Percentiles rank a stretch among this genome's conserved stretches.
Conservation (phyloP, 2,113 vertebrate genomes). For the Aythya baeri region DNA sequence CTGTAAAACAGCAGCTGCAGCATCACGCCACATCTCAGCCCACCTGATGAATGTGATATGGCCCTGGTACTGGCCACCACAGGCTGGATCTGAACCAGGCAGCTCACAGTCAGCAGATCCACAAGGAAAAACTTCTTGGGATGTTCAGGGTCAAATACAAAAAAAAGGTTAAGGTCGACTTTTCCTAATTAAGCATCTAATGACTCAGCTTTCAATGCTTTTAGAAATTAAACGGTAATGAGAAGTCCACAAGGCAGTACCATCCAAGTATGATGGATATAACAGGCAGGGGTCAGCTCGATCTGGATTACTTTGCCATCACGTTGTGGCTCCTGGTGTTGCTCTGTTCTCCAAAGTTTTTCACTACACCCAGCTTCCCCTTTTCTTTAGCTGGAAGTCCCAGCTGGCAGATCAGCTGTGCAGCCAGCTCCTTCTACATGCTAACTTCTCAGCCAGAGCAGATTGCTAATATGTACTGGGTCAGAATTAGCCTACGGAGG, state of each 20-base stretch:
- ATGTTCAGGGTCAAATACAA: neutral
- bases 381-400: neutral
- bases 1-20: neutral
- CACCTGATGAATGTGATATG: neutral
- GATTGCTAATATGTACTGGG: neutral
- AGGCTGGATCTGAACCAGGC: neutral
- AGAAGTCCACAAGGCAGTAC: neutral
- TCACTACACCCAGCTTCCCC: neutral
- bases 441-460: neutral
- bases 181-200: neutral
- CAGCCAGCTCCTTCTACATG: neutral
- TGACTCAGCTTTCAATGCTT: neutral
- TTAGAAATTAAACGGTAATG: neutral
- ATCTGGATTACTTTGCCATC: neutral
- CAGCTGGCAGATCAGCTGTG: neutral
- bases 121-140: neutral
- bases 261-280: too few species aligned
- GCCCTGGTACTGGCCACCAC: too few species aligned
- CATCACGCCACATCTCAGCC: neutral
- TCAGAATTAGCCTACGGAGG: neutral
- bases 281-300: neutral
- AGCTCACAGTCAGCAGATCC: neutral
- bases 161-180: neutral
- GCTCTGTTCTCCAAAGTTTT: neutral
- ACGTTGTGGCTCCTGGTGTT: neutral